These are phyloP conservation scores for Bubo bubo DNA, from an alignment of 2,113 vertebrate genomes.

Conservation along the genomic window DNA sequence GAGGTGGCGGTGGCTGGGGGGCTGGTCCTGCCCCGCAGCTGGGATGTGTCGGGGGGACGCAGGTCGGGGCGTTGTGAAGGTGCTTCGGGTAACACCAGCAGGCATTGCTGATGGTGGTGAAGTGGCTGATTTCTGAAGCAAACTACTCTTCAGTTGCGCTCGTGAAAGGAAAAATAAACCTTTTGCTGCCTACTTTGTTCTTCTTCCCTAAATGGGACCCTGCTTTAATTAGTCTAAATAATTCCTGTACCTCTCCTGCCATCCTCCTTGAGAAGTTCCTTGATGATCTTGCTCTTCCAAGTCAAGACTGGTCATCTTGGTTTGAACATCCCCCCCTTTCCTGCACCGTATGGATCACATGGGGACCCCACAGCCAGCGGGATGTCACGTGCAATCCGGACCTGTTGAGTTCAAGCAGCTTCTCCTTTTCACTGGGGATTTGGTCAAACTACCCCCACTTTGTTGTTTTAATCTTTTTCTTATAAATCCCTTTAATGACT, in stretches of 20 bases:
- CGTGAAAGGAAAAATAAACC: neutral
- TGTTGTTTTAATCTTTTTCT: neutral
- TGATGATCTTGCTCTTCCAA: neutral
- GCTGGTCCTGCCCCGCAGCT: neutral
- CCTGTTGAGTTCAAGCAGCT: neutral
- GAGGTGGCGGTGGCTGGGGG: neutral
- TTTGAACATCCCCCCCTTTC: neutral
- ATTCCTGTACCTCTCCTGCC: neutral
- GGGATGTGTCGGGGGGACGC: accelerated
- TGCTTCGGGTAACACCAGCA: accelerated
- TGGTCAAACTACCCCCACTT: neutral
- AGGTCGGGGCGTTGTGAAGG: neutral
- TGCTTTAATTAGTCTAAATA: neutral
- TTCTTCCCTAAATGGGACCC: neutral
- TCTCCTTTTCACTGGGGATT: neutral
- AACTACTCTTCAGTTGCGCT: neutral
- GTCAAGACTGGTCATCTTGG: too few relatives aligned
- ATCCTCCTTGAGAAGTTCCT: neutral
- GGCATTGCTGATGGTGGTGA: neutral
- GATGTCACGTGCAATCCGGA: accelerated
- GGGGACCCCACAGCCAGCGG: accelerated
- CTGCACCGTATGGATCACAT: accelerated
- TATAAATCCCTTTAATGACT: neutral
- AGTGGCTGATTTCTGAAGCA: neutral
- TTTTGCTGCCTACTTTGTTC: neutral